Conservation (phyloP, 2,797 vertebrate genomes). For the Pyrocephalus nanus region DNA sequence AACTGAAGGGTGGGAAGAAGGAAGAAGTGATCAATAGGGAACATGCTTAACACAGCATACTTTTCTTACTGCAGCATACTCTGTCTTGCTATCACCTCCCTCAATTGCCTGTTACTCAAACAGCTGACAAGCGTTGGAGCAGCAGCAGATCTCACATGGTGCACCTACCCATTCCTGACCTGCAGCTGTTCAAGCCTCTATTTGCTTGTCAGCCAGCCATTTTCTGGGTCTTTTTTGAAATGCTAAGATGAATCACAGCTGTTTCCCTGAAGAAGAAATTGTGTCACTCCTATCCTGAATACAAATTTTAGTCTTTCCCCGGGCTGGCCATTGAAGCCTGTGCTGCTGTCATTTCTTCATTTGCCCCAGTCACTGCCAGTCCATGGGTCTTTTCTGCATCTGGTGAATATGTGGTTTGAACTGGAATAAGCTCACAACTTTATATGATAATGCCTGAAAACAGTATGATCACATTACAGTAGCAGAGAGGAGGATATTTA, state of each 20-base stretch:
- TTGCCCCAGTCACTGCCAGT: not conserved
- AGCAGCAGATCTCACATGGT: not conserved
- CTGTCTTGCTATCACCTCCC: not conserved
- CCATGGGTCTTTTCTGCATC: not conserved
- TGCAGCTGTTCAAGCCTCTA: not conserved
- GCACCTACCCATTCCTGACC: constrained; percentile 18
- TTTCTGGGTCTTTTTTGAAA: constrained; percentile 20
- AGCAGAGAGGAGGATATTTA: not conserved
- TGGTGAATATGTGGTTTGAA: not conserved
- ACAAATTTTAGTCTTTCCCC: constrained; percentile 42
- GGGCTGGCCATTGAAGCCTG: not conserved
- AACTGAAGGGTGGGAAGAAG: not conserved
- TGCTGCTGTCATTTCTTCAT: not conserved
- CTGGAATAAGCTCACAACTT: not conserved
- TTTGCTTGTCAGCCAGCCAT: constrained; percentile 6
- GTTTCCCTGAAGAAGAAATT: constrained; percentile 43
- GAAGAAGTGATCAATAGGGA: not conserved
- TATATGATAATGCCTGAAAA: not conserved
- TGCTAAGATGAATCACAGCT: constrained; percentile 33
- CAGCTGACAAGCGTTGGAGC: not conserved
- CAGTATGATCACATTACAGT: not conserved
- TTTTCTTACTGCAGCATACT: not conserved
- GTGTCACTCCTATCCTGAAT: constrained; percentile 28
- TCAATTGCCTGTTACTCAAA: not conserved
- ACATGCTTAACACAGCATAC: not conserved